Evolutionary conservation across 2,113 vertebrate genomes (phyloP).

Genomic region (Ammodytes dubius): DNA sequence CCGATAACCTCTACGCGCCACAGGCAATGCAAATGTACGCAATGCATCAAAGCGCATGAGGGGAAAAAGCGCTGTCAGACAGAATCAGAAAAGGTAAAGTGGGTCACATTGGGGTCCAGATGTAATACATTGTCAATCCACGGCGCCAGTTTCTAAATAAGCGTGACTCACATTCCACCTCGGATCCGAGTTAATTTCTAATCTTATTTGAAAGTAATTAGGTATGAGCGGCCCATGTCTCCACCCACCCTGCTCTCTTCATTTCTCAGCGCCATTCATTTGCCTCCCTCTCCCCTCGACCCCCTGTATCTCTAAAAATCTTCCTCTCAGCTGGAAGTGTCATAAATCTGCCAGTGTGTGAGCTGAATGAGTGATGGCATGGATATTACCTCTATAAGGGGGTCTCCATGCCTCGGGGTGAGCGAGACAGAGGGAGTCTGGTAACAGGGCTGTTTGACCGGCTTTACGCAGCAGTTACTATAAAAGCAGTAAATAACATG

Average conservation of each 20-base stretch:
- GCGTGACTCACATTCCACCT: background rate
- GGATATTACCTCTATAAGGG: slow-evolving; percentile 77
- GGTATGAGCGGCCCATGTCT: slow-evolving; percentile 9
- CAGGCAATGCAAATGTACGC: slow-evolving; percentile 56
- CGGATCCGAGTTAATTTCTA: slow-evolving; percentile 20
- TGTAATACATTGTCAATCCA: background rate
- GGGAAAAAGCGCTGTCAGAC: background rate
- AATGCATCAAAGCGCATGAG: slow-evolving; percentile 64
- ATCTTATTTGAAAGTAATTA: slow-evolving; percentile 64
- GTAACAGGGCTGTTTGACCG: background rate
- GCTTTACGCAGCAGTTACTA: slow-evolving; percentile 31
- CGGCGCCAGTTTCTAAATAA: slow-evolving; percentile 10
- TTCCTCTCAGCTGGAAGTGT: slow-evolving; percentile 79
- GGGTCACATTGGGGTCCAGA: background rate
- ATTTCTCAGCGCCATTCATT: slow-evolving; percentile 54
- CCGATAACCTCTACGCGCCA: slow-evolving; percentile 62
- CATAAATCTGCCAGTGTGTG: slow-evolving; percentile 83
- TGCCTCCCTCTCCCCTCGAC: slow-evolving; percentile 44
- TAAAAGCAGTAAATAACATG: slow-evolving; percentile 3
- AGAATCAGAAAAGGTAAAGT: background rate
- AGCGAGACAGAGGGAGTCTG: background rate
- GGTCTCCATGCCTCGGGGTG: slow-evolving; percentile 51
- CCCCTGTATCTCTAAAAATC: slow-evolving; percentile 72
- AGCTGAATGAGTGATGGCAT: slow-evolving; percentile 75
- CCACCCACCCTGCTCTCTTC: slow-evolving; percentile 44